phyloP scores from a whole-genome alignment of 2,113 vertebrate species.

The Ammospiza nelsoni region DNA sequence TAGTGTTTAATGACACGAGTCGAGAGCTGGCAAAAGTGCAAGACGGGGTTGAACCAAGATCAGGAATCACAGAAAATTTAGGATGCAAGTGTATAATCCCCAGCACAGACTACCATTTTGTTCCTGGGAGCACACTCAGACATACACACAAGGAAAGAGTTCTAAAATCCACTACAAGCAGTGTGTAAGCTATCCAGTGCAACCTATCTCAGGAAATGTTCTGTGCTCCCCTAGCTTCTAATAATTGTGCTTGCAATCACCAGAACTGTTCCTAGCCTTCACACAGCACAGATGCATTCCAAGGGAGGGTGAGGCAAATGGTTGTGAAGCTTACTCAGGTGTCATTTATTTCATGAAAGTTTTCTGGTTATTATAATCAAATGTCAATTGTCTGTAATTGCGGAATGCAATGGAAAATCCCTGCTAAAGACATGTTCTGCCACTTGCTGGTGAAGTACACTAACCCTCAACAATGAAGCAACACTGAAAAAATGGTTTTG shows the following conservation, averaged over 20 bases:
- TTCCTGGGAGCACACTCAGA: neutral
- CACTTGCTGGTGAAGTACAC: neutral
- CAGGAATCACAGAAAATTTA: neutral
- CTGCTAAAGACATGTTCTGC: constrained; percentile 15
- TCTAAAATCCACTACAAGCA: neutral
- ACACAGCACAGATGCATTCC: neutral
- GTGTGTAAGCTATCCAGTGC: neutral
- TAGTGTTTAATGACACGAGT: neutral
- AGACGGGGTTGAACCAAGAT: neutral
- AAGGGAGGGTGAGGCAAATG: constrained; percentile 20
- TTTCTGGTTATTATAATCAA: constrained; percentile 49
- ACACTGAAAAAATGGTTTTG: constrained; percentile 18
- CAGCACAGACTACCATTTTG: neutral
- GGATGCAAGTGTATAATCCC: neutral
- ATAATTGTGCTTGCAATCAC: neutral
- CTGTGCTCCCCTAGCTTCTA: neutral
- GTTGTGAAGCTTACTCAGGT: constrained; percentile 45
- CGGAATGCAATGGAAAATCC: constrained; percentile 41
- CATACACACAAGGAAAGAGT: fast-evolving
- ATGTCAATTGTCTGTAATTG: constrained; percentile 40
- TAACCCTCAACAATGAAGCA: neutral
- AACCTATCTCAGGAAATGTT: neutral
- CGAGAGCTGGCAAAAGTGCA: neutral
- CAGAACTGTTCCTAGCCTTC: constrained; percentile 11
- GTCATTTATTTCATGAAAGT: constrained; percentile 34